phyloP scores from a whole-genome alignment of 2,113 vertebrate genomes.

The Mugil cephalus region DNA sequence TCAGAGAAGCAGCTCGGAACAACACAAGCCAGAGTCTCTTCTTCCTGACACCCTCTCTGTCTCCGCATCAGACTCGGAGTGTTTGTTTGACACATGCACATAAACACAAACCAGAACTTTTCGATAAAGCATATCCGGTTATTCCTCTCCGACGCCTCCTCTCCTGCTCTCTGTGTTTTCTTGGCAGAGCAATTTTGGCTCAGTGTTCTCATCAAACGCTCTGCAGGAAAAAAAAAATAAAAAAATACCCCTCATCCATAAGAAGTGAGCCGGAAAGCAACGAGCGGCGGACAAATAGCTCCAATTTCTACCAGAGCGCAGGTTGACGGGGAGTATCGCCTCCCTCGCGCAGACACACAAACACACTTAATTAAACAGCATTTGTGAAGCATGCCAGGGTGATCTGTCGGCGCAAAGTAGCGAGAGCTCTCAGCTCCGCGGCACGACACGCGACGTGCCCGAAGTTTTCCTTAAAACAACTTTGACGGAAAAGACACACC shows the following conservation, averaged over 20 bases:
- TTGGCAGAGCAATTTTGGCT: slow-evolving; percentile 69
- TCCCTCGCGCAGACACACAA: slow-evolving; percentile 2
- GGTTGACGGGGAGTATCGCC: slow-evolving; percentile 61
- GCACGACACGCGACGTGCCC: slow-evolving; percentile 11
- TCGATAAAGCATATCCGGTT: slow-evolving; percentile 49
- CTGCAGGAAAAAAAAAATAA: slow-evolving; percentile 3
- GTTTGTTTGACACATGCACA: slow-evolving; percentile 57
- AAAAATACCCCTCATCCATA: slow-evolving; percentile 48
- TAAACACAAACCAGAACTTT: slow-evolving; percentile 55
- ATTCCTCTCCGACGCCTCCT: slow-evolving; percentile 45
- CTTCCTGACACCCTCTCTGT: slow-evolving; percentile 9
- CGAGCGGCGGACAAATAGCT: slow-evolving; percentile 64
- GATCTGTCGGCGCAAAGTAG: slow-evolving; percentile 61
- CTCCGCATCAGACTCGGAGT: slow-evolving; percentile 36
- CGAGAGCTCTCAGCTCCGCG: slow-evolving; percentile 41
- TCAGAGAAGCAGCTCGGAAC: slow-evolving; percentile 39
- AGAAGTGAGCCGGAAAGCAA: slow-evolving; percentile 64
- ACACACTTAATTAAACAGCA: slow-evolving; percentile 68
- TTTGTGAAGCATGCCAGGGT: slow-evolving; percentile 57
- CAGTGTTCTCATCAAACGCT: slow-evolving; percentile 62
- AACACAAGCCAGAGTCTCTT: slow-evolving; percentile 43
- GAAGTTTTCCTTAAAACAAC: slow-evolving; percentile 48
- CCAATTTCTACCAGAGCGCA: slow-evolving; percentile 56
- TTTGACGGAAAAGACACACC: slow-evolving; percentile 33
- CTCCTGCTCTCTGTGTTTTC: slow-evolving; percentile 30